These are phyloP conservation scores for Mormyrops attenuatus DNA, from an alignment of 2,797 vertebrate genomes.

Conservation along the genomic window DNA sequence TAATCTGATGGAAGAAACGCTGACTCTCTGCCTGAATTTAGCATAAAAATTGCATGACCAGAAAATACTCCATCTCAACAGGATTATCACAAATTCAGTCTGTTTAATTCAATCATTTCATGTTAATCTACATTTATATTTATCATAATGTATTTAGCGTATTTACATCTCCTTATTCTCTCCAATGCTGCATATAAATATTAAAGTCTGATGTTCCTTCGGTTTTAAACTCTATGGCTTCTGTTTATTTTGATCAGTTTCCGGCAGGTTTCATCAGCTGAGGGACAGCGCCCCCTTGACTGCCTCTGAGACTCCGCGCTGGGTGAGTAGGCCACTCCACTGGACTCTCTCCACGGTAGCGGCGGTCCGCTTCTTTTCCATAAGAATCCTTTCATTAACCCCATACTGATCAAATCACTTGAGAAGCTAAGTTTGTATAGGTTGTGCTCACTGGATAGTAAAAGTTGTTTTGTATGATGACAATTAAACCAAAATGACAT, in stretches of 20 bases:
- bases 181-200: neutral
- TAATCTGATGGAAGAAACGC: neutral
- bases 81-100: neutral
- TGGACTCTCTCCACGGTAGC: neutral
- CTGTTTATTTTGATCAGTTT: neutral
- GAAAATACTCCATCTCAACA: constrained; percentile 1
- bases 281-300: neutral
- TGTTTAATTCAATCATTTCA: constrained; percentile 9
- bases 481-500: neutral
- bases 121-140: neutral
- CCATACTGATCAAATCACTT: neutral
- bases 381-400: neutral
- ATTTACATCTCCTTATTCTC: neutral
- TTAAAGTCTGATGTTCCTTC: neutral
- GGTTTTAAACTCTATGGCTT: neutral
- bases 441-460: neutral
- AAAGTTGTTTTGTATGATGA: neutral
- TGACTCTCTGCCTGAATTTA: neutral
- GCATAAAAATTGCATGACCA: neutral
- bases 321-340: neutral
- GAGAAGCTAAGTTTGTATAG: neutral
- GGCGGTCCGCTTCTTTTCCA: neutral
- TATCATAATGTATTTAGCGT: neutral
- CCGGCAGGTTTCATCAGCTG: neutral
- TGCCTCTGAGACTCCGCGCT: neutral